Evolutionary conservation across 2,113 vertebrate species (phyloP), one percentile per base, ranked within the genome.

Genomic region (Takifugu bimaculatus): DNA sequence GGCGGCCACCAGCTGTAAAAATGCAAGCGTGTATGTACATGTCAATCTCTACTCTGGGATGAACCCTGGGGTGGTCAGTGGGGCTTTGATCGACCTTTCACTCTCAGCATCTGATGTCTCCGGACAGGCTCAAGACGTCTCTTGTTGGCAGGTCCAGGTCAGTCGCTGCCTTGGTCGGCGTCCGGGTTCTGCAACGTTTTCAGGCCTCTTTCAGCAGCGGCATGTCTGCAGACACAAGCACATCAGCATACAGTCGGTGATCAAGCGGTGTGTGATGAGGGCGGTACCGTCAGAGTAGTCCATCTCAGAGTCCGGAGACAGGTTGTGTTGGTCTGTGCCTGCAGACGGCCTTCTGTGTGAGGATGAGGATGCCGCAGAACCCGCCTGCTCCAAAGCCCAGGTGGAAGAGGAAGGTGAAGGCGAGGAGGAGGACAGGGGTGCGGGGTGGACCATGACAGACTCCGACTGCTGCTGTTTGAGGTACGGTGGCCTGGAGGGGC

Each of bases 191-290:
- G 69, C 32, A 4, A 54, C 49, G 74, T 72, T 70, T 87, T 98
- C 93, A 97, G 68, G 95, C 94, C 90, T 98, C 95, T 89, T 98
- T 98, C 83, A 98, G 59, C 78, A 99, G 90, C 5, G 97, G 97
- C 87, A 97, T 98, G 90, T 98, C 97, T 99, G 88, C 67, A 66
- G 45, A 49, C 26, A 26, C 42, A 6, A 44, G 4, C 5, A 11
- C 6, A 45, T 69, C 6, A 56, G 3, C 42, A 39, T 9, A 44
- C 39, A 26, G 27, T 26, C 15, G 13, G 13, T 1, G 15, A 13
- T 52, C 53, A 28, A 54, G 13, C 4, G 45, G 1, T 6, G 45
- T 55, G 10, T 3, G 45, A 42, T 13, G 25, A 53, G 26, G 20
- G 28, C 70, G 2, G 45, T 91, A 98, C 96, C 97, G 54, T 99